Evolutionary conservation across 2,888 invertebrate genomes (phyloP).

Genomic region (Poecilus cupreus): DNA sequence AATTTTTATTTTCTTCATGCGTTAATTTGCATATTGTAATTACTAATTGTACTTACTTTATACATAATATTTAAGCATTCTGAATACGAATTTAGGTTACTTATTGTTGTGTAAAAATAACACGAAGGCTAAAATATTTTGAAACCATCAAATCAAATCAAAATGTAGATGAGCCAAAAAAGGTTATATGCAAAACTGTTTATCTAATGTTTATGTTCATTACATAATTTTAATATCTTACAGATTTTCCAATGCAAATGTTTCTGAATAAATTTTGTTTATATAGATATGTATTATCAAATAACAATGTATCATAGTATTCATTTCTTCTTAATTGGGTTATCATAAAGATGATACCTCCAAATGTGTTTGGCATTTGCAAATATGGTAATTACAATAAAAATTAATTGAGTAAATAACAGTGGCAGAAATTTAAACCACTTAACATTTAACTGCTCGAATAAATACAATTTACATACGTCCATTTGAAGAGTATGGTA

Average conservation of each 20-base stretch:
- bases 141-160: background rate
- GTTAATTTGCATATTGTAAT: background rate
- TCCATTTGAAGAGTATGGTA: too few relatives aligned
- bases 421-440: background rate
- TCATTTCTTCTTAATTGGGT: background rate
- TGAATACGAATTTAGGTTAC: background rate
- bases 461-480: background rate
- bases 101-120: background rate
- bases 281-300: too few relatives aligned
- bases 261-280: background rate
- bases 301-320: too few relatives aligned
- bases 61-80: background rate
- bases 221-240: background rate
- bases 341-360: background rate
- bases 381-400: conserved; percentile 16
- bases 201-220: background rate
- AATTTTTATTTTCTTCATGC: background rate
- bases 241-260: background rate
- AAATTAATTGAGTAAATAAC: background rate
- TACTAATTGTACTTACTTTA: background rate
- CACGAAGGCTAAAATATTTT: background rate
- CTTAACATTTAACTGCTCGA: background rate
- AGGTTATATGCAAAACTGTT: conserved; percentile 1
- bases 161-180: background rate
- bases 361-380: conserved; percentile 37